These are phyloP conservation scores for Melanargia galathea DNA, from an alignment of 2,888 invertebrate genomes.

Conservation along the genomic window DNA sequence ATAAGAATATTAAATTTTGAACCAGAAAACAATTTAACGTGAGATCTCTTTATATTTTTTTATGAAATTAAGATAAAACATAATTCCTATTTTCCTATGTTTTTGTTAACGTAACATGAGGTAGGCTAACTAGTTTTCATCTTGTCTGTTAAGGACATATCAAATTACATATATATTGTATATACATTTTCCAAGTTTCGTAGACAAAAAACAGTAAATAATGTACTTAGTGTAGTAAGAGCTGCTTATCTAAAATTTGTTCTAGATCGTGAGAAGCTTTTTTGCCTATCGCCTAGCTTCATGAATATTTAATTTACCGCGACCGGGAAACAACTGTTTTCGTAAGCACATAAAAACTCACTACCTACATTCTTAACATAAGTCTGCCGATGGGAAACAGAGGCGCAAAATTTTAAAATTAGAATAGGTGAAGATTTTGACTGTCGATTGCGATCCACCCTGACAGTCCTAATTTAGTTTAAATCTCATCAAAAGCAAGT, in stretches of 20 bases:
- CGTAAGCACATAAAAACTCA: constrained; percentile 18
- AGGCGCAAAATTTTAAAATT: neutral
- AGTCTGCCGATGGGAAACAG: constrained; percentile 6
- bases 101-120: too few relatives aligned
- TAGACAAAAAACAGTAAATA: constrained; percentile 8
- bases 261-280: constrained; percentile 30
- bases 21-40: neutral
- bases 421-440: neutral
- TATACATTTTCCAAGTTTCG: neutral
- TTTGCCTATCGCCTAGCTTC: constrained; percentile 30
- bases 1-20: neutral
- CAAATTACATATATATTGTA: neutral
- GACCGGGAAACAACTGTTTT: constrained; percentile 36
- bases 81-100: too few relatives aligned
- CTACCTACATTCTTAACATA: constrained; percentile 21
- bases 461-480: constrained; percentile 54
- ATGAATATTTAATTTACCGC: constrained; percentile 36
- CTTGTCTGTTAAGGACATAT: neutral
- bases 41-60: too few relatives aligned
- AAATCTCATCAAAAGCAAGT: constrained; percentile 66
- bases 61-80: too few relatives aligned
- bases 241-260: constrained; percentile 24
- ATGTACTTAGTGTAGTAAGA: constrained; percentile 15
- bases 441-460: constrained; percentile 20
- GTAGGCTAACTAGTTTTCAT: too few relatives aligned